These are phyloP conservation scores for Campylomormyrus numenius DNA, from an alignment of 2,113 vertebrate genomes.

Conservation along the genomic window DNA sequence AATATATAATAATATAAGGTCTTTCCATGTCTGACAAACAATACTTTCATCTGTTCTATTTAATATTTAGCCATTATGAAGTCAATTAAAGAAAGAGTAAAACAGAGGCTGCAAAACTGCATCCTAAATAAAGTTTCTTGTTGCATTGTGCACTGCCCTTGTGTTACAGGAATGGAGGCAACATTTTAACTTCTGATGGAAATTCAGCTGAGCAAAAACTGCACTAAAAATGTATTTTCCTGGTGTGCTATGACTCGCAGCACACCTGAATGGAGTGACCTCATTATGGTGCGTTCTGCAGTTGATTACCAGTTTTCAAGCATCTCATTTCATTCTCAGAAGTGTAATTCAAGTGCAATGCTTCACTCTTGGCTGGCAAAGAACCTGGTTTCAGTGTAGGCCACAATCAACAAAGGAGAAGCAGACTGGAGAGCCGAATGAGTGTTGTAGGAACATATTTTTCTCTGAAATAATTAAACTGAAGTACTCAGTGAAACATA, in stretches of 20 bases:
- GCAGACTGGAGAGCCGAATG: neutral
- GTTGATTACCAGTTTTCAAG: neutral
- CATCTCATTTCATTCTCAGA: neutral
- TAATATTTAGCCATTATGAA: neutral
- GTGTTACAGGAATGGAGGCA: neutral
- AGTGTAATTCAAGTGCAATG: neutral
- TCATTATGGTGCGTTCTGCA: neutral
- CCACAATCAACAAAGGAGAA: neutral
- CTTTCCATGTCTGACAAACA: neutral
- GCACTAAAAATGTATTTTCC: neutral
- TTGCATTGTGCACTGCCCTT: neutral
- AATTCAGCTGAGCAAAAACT: neutral
- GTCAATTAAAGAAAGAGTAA: neutral
- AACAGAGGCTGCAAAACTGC: neutral
- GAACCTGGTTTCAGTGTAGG: neutral
- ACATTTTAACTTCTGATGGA: neutral
- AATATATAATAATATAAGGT: too few relatives aligned
- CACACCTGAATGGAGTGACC: too few relatives aligned
- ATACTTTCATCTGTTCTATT: neutral
- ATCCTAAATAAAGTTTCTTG: neutral
- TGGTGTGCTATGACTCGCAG: neutral
- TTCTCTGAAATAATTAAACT: neutral
- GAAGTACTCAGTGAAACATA: conserved; percentile 2
- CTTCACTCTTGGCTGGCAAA: neutral
- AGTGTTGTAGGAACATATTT: neutral